A percentile compares a stretch with the other conserved stretches of the same genome.
phyloP scores from a whole-genome alignment of 2,888 invertebrate genomes.

The Dioctria linearis region DNA sequence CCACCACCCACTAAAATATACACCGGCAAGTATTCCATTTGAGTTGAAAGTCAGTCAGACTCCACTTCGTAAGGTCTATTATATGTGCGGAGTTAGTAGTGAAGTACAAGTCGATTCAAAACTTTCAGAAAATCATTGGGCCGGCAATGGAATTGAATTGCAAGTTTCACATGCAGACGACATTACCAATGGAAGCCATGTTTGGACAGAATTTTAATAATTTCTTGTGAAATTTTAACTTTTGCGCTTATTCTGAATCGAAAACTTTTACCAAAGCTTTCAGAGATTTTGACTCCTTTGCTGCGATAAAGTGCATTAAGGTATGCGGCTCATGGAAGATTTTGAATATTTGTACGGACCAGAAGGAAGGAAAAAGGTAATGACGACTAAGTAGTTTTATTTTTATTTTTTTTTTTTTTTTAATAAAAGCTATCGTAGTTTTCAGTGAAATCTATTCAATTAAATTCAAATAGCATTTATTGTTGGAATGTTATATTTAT shows the following conservation, averaged over 20 bases:
- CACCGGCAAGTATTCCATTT: neutral
- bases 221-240: neutral
- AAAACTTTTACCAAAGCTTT: neutral
- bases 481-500: no score
- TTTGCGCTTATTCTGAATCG: neutral
- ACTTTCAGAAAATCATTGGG: conserved; percentile 16
- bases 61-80: neutral
- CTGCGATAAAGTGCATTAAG: neutral
- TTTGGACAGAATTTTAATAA: neutral
- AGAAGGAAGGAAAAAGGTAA: no score
- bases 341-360: no score
- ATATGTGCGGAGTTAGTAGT: neutral
- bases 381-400: no score
- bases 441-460: no score
- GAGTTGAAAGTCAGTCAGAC: neutral
- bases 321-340: no score
- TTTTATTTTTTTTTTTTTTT: no score
- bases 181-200: neutral
- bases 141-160: conserved; percentile 18
- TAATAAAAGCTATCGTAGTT: no score
- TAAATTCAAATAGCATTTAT: no score
- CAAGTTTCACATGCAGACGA: neutral
- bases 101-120: conserved; percentile 2
- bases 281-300: neutral
- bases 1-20: neutral